These are phyloP conservation scores for Protomyctophum bolini DNA, from an alignment of 2,113 vertebrate species.

Conservation along the genomic window DNA sequence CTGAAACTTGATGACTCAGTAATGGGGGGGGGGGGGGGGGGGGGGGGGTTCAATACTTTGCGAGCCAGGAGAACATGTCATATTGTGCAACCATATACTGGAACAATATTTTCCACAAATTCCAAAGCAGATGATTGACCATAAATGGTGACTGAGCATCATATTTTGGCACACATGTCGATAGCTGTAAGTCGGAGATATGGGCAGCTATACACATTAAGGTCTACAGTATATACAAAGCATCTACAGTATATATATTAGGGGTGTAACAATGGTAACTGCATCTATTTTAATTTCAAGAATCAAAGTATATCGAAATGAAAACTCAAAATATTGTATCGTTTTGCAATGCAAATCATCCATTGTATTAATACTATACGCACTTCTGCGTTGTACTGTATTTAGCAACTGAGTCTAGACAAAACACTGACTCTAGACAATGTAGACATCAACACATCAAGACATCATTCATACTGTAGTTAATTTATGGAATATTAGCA, in stretches of 20 bases:
- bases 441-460: no score
- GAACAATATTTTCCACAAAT: slow-evolving; percentile 29
- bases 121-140: slow-evolving; percentile 37
- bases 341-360: no score
- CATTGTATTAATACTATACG: no score
- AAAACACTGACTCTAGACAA: no score
- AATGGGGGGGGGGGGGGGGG: background rate
- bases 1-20: slow-evolving; percentile 36
- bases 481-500: no score
- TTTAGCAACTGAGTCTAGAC: no score
- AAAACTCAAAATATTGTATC: no score
- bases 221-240: slow-evolving; percentile 17
- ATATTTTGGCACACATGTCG: slow-evolving; percentile 51
- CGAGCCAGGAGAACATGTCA: slow-evolving; percentile 53
- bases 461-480: no score
- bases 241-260: slow-evolving; percentile 28
- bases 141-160: slow-evolving; percentile 56
- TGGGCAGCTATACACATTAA: background rate
- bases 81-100: slow-evolving; percentile 5
- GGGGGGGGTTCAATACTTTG: slow-evolving; percentile 28
- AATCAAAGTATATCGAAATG: no score
- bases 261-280: background rate
- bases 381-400: no score
- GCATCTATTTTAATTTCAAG: no score
- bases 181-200: slow-evolving; percentile 22